Percentiles rank a stretch among this genome's conserved stretches.
phyloP scores from a whole-genome alignment of 2,888 invertebrate genomes.

The Dendrolimus pini region DNA sequence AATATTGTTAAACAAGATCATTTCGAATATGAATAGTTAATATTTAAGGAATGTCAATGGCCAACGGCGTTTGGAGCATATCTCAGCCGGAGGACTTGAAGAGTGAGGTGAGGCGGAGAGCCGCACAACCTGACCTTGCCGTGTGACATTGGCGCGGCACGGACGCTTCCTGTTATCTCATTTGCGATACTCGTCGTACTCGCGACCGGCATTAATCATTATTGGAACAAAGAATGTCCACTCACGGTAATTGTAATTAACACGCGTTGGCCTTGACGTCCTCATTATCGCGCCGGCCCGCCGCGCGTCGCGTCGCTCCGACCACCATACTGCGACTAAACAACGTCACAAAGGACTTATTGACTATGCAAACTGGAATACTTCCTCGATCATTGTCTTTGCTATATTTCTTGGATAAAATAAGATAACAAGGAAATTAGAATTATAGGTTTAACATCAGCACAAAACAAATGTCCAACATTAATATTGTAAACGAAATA shows the following conservation, averaged over 20 bases:
- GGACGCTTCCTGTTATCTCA: constrained; percentile 74
- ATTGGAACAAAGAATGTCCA: constrained; percentile 76
- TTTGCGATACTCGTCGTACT: constrained; percentile 61
- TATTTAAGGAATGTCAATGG: background rate
- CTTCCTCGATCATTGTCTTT: constrained; percentile 61
- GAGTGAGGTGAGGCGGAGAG: constrained; percentile 9
- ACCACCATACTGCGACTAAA: constrained; percentile 27
- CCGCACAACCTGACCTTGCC: constrained; percentile 44
- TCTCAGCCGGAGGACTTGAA: background rate
- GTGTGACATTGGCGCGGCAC: constrained; percentile 61
- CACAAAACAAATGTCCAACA: too few species aligned
- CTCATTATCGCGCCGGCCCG: constrained; percentile 38
- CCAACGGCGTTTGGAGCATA: background rate
- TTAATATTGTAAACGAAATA: too few species aligned
- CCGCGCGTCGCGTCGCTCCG: constrained; percentile 25
- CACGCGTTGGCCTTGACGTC: constrained; percentile 51
- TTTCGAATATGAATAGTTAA: too few species aligned
- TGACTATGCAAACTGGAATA: constrained; percentile 49
- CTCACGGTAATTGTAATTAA: constrained; percentile 74
- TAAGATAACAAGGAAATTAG: constrained; percentile 37
- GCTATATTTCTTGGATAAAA: constrained; percentile 31
- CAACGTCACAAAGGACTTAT: constrained; percentile 63
- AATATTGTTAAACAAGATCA: too few species aligned
- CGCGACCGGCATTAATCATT: constrained; percentile 69
- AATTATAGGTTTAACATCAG: constrained; percentile 3